phyloP scores from a whole-genome alignment of 30 jellyfish, hydroid and myxozoan genomes.

The Chrysaora quinquecirrha region DNA sequence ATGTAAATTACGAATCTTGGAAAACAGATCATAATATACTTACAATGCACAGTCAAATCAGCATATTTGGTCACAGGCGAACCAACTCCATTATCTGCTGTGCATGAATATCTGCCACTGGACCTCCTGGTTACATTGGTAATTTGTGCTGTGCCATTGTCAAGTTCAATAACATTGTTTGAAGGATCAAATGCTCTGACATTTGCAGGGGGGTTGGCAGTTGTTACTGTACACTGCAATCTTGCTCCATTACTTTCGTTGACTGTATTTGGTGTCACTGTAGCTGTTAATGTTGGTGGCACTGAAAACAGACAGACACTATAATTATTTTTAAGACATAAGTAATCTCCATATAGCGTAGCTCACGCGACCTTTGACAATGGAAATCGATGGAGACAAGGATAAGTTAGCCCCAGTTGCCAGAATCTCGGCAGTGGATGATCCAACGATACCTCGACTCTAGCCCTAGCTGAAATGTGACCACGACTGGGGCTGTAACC shows the following conservation, averaged over 20 bases:
- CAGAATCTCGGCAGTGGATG: too few species aligned
- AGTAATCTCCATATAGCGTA: too few species aligned
- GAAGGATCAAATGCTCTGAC: not conserved
- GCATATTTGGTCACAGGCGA: not conserved
- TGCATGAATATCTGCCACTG: not conserved
- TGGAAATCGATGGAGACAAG: too few species aligned
- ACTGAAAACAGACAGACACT: not conserved
- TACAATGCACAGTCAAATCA: not conserved
- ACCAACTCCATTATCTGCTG: not conserved
- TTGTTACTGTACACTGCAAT: not conserved
- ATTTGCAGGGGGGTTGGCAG: not conserved
- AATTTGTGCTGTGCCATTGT: not conserved
- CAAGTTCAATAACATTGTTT: not conserved
- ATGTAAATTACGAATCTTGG: too few species aligned
- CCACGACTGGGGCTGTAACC: too few species aligned
- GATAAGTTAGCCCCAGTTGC: too few species aligned
- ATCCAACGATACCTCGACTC: too few species aligned
- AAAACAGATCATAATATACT: too few species aligned
- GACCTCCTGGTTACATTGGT: not conserved
- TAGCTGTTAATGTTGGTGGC: not conserved
- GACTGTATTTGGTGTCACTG: not conserved
- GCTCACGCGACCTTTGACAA: too few species aligned
- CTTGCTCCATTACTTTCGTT: not conserved
- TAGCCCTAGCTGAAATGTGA: too few species aligned
- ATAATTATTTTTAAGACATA: too few species aligned